Percentiles rank a stretch among this genome's conserved stretches.
Conservation (phyloP, 1,140 invertebrate genomes). For the Leptinotarsa undecemlineata region DNA sequence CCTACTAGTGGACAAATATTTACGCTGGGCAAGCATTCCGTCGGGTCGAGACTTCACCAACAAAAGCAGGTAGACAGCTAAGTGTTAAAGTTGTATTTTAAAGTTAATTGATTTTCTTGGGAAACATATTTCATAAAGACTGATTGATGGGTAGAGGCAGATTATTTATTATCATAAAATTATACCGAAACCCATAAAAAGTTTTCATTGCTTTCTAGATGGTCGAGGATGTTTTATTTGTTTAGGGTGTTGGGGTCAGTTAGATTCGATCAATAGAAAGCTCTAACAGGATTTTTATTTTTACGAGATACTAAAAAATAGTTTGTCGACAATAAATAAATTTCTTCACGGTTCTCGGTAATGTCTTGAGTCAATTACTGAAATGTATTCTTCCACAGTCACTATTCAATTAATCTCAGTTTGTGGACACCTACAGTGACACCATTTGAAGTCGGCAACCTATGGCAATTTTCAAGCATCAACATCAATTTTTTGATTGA, state of each 20-base stretch:
- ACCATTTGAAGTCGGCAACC: too few relatives aligned
- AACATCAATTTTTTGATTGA: too few relatives aligned
- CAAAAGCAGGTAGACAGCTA: neutral
- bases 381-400: too few relatives aligned
- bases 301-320: too few relatives aligned
- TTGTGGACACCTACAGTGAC: too few relatives aligned
- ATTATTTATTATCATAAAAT: constrained; percentile 16
- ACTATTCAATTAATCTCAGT: too few relatives aligned
- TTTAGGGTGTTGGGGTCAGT: neutral
- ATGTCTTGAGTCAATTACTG: too few relatives aligned
- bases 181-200: constrained; percentile 9
- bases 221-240: neutral
- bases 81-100: constrained; percentile 6
- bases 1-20: neutral
- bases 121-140: constrained; percentile 4
- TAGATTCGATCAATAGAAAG: neutral
- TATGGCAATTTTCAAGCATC: too few relatives aligned
- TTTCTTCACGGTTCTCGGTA: too few relatives aligned
- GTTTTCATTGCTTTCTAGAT: neutral
- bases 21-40: neutral
- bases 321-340: too few relatives aligned
- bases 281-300: too few relatives aligned
- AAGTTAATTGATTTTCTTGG: constrained; percentile 23
- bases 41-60: neutral
- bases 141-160: constrained; percentile 9